phyloP scores from a whole-genome alignment of 2,888 invertebrate species.

The Sarcophaga rosellei region DNA sequence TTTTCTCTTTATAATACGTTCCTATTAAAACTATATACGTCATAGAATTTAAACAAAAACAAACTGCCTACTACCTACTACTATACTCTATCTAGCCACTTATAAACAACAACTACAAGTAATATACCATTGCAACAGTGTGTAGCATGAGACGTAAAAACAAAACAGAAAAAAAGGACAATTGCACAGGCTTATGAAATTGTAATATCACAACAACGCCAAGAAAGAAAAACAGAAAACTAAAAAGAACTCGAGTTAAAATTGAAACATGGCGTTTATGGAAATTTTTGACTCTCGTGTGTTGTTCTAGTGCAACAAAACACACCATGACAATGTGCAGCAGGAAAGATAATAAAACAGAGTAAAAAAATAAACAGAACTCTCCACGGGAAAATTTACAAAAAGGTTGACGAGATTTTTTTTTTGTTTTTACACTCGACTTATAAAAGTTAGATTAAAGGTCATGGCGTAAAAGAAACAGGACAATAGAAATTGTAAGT shows the following conservation, averaged over 20 bases:
- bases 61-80: background rate
- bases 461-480: no score
- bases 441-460: no score
- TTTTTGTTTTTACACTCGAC: no score
- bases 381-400: no score
- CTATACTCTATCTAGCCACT: background rate
- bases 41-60: conserved; percentile 34
- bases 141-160: background rate
- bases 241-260: background rate
- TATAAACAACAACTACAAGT: conserved; percentile 5
- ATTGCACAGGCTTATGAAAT: conserved; percentile 35
- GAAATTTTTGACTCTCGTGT: no score
- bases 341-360: no score
- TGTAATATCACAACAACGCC: no score
- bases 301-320: no score
- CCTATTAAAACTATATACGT: conserved; percentile 26
- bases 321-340: no score
- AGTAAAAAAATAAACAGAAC: no score
- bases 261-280: conserved; percentile 1
- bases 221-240: background rate
- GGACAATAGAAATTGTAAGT: no score
- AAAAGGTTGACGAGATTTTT: no score
- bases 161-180: conserved; percentile 13
- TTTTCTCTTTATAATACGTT: background rate
- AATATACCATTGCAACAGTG: background rate